These are phyloP conservation scores for Carterocephalus palaemon DNA, from an alignment of 2,888 invertebrate genomes.

Conservation along the genomic window DNA sequence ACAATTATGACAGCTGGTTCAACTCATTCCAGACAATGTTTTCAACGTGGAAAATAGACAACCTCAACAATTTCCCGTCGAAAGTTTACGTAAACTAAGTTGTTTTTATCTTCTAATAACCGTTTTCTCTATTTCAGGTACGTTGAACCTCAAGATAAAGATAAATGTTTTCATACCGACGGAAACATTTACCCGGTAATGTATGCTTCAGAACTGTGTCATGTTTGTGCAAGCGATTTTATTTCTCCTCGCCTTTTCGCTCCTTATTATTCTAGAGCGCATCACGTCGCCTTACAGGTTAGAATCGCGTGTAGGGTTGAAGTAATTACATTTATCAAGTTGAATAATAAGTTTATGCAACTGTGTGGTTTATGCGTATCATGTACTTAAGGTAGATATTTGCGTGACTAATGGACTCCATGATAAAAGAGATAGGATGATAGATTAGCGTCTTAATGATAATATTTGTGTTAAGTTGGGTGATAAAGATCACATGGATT, in stretches of 20 bases:
- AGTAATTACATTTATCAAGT: conserved; percentile 17
- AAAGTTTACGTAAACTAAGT: conserved; percentile 13
- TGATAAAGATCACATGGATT: conserved; percentile 8
- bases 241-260: conserved; percentile 6
- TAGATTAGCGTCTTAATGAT: conserved; percentile 18
- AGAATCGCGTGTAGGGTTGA: not conserved
- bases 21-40: conserved; percentile 1
- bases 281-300: conserved; percentile 4
- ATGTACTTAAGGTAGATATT: conserved; percentile 18
- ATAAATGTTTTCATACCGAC: conserved; percentile 31
- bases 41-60: conserved; percentile 6
- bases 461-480: conserved; percentile 18
- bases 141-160: conserved; percentile 41
- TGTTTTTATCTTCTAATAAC: conserved; percentile 23
- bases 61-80: conserved; percentile 11
- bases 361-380: conserved; percentile 12
- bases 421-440: conserved; percentile 13
- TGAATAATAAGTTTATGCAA: conserved; percentile 19
- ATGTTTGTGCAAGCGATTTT: conserved; percentile 24
- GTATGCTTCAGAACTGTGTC: conserved; percentile 20
- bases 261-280: conserved; percentile 7
- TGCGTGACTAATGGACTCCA: conserved; percentile 6
- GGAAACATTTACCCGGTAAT: conserved; percentile 24
- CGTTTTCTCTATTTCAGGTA: conserved; percentile 46
- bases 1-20: too few species aligned